Evolutionary conservation across 2,797 vertebrate genomes (phyloP).

Genomic region (Galago senegalensis): DNA sequence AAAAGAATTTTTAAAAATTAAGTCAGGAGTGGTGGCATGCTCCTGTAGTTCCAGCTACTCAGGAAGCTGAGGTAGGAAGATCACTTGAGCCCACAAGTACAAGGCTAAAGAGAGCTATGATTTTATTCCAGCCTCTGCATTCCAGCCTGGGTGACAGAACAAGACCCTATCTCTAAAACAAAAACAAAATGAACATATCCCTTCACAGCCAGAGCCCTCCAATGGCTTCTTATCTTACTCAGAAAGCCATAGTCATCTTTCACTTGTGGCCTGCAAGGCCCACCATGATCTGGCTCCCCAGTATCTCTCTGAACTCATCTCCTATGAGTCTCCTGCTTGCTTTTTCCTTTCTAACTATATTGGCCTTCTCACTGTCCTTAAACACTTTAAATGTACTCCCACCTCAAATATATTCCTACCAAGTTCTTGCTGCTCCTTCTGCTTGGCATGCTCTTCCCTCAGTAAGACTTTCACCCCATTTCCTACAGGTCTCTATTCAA

Average conservation of each 20-base stretch:
- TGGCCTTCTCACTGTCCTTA: conserved; percentile 35
- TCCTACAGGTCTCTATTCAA: not conserved
- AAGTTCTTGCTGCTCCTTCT: conserved; percentile 41
- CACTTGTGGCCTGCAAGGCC: not conserved
- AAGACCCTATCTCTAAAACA: too few species aligned
- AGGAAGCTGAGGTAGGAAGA: too few species aligned
- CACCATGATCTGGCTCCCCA: not conserved
- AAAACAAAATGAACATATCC: not conserved
- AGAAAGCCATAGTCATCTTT: not conserved
- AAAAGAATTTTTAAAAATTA: too few species aligned
- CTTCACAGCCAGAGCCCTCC: not conserved
- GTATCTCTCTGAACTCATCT: conserved; percentile 23
- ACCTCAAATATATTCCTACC: not conserved
- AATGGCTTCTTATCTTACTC: conserved; percentile 26
- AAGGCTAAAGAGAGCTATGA: too few species aligned
- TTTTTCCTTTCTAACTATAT: conserved; percentile 17
- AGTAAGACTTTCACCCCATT: not conserved
- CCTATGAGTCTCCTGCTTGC: not conserved
- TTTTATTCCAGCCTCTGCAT: too few species aligned
- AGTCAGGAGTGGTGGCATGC: too few species aligned
- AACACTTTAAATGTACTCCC: conserved; percentile 21
- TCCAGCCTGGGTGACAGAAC: too few species aligned
- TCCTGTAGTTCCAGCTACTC: too few species aligned
- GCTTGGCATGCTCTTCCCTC: not conserved
- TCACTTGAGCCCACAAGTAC: too few species aligned